Evolutionary conservation across 2,113 vertebrate species (phyloP).

Genomic region (Toxostoma redivivum): DNA sequence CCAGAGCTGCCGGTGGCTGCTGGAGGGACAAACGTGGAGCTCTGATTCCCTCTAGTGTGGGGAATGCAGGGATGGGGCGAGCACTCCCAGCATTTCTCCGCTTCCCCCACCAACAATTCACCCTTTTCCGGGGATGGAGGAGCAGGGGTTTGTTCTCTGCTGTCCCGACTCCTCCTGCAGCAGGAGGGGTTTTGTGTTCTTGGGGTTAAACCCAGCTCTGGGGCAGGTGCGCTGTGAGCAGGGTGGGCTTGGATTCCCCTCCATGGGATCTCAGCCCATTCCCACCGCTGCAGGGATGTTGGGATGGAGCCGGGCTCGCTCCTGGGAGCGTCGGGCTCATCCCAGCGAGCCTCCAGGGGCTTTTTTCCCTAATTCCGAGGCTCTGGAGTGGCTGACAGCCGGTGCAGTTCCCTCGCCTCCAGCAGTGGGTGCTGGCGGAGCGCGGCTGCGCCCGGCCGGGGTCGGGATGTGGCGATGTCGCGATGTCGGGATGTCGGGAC

Average conservation of each 20-base stretch:
- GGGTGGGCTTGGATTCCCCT: accelerated
- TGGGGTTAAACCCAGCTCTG: not conserved
- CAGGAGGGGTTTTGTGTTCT: not conserved
- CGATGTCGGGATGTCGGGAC: not conserved
- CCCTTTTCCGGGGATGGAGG: too few species aligned
- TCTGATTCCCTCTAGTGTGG: slow-evolving; percentile 66
- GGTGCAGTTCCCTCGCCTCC: not conserved
- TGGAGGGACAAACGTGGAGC: not conserved
- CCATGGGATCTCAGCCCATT: accelerated
- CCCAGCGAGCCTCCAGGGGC: accelerated
- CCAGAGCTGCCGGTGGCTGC: not conserved
- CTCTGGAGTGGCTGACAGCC: not conserved
- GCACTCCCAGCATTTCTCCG: accelerated
- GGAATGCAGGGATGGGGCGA: not conserved
- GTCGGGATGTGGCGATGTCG: not conserved
- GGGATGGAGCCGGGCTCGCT: accelerated
- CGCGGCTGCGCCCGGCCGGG: not conserved
- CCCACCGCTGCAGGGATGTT: accelerated
- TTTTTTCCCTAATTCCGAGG: accelerated
- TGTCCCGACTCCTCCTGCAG: not conserved
- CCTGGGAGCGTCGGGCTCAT: accelerated
- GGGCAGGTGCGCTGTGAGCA: not conserved
- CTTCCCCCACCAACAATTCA: accelerated
- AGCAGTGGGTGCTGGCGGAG: slow-evolving; percentile 36
- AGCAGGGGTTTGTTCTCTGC: accelerated